These are phyloP conservation scores for Dichetophora obliterata DNA, from an alignment of 2,888 invertebrate species.

Conservation along the genomic window DNA sequence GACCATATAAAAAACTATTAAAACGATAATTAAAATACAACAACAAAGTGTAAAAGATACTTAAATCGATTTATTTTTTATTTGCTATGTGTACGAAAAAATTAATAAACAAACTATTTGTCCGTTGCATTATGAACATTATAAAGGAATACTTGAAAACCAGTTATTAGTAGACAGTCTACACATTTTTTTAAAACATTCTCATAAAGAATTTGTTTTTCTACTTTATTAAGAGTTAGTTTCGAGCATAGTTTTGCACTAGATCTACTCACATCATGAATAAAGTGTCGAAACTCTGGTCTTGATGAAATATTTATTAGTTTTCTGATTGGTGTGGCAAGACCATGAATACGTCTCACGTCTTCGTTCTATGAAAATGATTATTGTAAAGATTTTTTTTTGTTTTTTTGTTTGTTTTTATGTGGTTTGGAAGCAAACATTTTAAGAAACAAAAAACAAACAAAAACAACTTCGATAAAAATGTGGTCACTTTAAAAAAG, in stretches of 20 bases:
- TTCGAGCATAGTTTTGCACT: conserved; percentile 37
- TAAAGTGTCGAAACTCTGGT: conserved; percentile 71
- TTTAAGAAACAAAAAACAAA: neutral
- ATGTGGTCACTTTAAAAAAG: conserved; percentile 4
- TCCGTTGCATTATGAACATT: neutral
- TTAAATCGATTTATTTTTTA: neutral
- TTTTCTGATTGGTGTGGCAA: conserved; percentile 71
- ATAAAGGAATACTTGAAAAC: neutral
- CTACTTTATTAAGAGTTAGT: conserved; percentile 34
- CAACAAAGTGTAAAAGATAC: too few relatives aligned
- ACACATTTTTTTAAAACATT: conserved; percentile 17
- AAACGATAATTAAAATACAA: too few relatives aligned
- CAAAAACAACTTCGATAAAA: conserved; percentile 6
- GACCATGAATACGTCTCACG: conserved; percentile 70
- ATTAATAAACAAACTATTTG: conserved; percentile 1
- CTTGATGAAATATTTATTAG: conserved; percentile 70
- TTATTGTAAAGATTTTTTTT: conserved; percentile 50
- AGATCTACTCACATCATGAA: conserved; percentile 71
- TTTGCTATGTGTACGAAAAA: neutral
- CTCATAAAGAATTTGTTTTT: conserved; percentile 27
- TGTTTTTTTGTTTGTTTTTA: conserved; percentile 24
- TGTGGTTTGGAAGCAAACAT: neutral
- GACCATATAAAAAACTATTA: too few relatives aligned
- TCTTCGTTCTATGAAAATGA: conserved; percentile 70
- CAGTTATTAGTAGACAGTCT: conserved; percentile 9